A percentile compares a stretch with the other conserved stretches of the same genome.
phyloP scores from a whole-genome alignment of 2,888 invertebrate species.

The Mylabris sibirica region DNA sequence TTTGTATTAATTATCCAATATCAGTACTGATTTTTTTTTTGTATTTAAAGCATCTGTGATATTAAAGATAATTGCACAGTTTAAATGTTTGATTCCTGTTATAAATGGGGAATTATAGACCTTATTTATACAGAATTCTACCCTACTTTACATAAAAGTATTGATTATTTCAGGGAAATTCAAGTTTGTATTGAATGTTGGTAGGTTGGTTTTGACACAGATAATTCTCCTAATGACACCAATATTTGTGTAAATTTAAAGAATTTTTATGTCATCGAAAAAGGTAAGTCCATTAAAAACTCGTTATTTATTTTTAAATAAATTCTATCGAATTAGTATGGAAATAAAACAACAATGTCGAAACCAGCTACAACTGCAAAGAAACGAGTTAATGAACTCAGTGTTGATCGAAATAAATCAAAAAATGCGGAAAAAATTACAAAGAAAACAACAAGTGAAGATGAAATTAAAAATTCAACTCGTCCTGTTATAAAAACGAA shows the following conservation, averaged over 20 bases:
- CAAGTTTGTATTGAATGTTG: slow-evolving; percentile 38
- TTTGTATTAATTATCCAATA: slow-evolving; percentile 7
- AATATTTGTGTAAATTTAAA: neutral
- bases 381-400: neutral
- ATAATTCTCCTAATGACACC: slow-evolving; percentile 18
- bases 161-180: slow-evolving; percentile 48
- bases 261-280: slow-evolving; percentile 44
- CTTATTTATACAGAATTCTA: neutral
- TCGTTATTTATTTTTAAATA: slow-evolving; percentile 5
- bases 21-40: neutral
- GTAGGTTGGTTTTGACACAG: slow-evolving; percentile 45
- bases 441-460: neutral
- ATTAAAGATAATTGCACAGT: slow-evolving; percentile 1
- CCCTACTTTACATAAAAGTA: slow-evolving; percentile 29
- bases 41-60: neutral
- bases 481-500: slow-evolving; percentile 17
- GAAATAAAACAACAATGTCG: neutral
- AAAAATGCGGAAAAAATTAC: neutral
- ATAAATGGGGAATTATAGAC: no score
- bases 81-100: no score
- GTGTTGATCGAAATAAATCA: neutral
- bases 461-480: neutral
- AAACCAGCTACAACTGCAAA: slow-evolving; percentile 1
- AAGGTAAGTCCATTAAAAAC: slow-evolving; percentile 39
- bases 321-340: slow-evolving; percentile 17